Base-by-base conservation (phyloP, 2,888 invertebrate species). In the Limnephilus lunatus region DNA sequence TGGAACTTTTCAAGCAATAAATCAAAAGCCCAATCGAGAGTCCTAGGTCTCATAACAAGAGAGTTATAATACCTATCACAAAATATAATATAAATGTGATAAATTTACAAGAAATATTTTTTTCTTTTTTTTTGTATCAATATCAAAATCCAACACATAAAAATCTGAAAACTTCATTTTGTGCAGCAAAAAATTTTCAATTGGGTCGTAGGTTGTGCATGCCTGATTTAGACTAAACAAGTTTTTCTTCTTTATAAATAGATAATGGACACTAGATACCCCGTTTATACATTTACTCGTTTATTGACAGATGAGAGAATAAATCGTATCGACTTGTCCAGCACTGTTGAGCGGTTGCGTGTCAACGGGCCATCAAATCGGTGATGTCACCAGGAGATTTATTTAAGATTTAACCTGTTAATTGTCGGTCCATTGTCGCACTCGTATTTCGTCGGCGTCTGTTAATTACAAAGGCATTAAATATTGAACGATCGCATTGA, bases 381-480 rank as follows among this genome's bases (percentile, higher is more conserved):
- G 83, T 83, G 83, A 83, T 83, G 83, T 83, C 83, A 83, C 25
- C 35, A 15, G 25, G 32, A 83, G 83, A 83, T 83, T 83, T 83
- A 83, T 83, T 35, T 83, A 32, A 83, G 83, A 32, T 32, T 32
- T 15, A 83, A 35, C 83, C 83, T 19, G 83, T 31, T 15, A 35
- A 83, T 83, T 83, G 83, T 83, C 31, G 83, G 83, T 83, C 83
- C 83, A 83, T 83, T 83, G 83, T 83, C 83, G 83, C 83, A 31
- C 30, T 83, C 83, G 19, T 83, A 31, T 83, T 31, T 83, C 83
- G 83, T 83, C 83, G 83, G 83, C 83, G 15, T 83, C 83, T 2
- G 83, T 83, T 83, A 83, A 83, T 83, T 83, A 83, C 83, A 83
- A 83, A 83, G 83, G 83, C 83, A 31, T 83, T 83, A 83, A 83